A percentile compares a stretch with the other conserved stretches of the same genome.
These are phyloP conservation scores for Calliopum simillimum DNA, from an alignment of 2,888 invertebrate genomes.

Conservation along the genomic window DNA sequence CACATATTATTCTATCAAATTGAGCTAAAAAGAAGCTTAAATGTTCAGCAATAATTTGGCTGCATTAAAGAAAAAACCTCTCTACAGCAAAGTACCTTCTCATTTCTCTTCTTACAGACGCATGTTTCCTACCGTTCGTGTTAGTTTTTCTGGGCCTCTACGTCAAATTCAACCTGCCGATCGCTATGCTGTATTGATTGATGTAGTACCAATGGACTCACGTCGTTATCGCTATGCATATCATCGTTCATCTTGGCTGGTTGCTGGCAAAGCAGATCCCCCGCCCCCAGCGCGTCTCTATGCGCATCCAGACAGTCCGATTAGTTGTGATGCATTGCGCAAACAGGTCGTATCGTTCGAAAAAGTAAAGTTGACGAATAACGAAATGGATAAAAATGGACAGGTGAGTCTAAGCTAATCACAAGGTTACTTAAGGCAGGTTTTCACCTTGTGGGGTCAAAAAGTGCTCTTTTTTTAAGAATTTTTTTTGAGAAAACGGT, in stretches of 20 bases:
- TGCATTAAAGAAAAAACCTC: background rate
- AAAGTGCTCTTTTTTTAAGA: no score
- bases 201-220: conserved; percentile 96
- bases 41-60: background rate
- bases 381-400: conserved; percentile 96
- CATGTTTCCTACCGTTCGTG: conserved; percentile 98
- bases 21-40: conserved; percentile 4
- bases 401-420: conserved; percentile 76
- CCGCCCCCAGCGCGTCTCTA: conserved; percentile 93
- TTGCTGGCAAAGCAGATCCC: conserved; percentile 98
- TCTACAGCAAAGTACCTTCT: background rate
- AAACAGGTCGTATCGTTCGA: conserved; percentile 98
- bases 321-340: conserved; percentile 92
- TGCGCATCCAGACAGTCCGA: conserved; percentile 97
- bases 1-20: background rate
- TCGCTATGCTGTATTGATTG: conserved; percentile 92
- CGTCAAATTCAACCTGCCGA: conserved; percentile 78
- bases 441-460: background rate
- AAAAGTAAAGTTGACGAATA: conserved; percentile 98
- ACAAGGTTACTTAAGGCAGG: no score
- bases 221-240: conserved; percentile 98
- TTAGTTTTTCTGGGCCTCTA: conserved; percentile 84
- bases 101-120: conserved; percentile 76
- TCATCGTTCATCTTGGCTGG: conserved; percentile 97
- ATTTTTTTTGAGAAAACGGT: no score